Base-by-base conservation (phyloP, 2,113 vertebrate species). In the Gnathonemus echidnorhynchus region DNA sequence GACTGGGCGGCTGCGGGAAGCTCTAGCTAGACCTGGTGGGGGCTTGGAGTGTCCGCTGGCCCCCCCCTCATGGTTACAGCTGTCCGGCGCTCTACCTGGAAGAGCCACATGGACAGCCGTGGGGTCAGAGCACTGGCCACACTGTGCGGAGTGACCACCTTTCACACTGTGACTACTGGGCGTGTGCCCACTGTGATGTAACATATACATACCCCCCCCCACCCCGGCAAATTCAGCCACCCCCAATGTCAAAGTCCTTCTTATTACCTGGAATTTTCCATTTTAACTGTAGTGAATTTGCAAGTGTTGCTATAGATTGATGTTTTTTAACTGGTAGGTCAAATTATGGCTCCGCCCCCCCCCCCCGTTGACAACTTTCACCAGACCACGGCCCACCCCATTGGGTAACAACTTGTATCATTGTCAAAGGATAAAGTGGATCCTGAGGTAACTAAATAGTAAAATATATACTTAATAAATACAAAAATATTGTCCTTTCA, bases 61-160 rank as follows among this genome's bases (percentile, higher is more conserved):
- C 90, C 93, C 92, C 92, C 93, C 92, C 92, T 95, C 95, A 95
- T 96, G 92, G 92, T 92, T 94, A 92, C 92, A 89, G 92, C 92
- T 90, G 91, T 91, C 90, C 92, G 90, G 91, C 91, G 48, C 91
- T 90, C 91, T 91, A 93, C 94, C 95, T 96, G 94, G 91, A 90
- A 93, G 90, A 90, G 42, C 27, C 92, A 91, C 58, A 91, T 91
- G 91, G 92, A 74, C 89, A 49, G 56, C 39, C 35, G 5, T 49
- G 27, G 87, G 66, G 35, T 74, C 9, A 88, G 21, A 50, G 42
- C 45, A n/a, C 46, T 27, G 24, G 3, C 56, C 7, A 8, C 56
- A 58, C 56, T 58, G 21, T 58, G 53, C 56, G 3, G 56, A n/a
- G 56, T n/a, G 56, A 62, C 56, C 56, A n/a, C n/a, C 2, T 66